Percentiles rank a stretch among this genome's conserved stretches.
Conservation (phyloP, 2,888 invertebrate genomes). For the Oscheius onirici region DNA sequence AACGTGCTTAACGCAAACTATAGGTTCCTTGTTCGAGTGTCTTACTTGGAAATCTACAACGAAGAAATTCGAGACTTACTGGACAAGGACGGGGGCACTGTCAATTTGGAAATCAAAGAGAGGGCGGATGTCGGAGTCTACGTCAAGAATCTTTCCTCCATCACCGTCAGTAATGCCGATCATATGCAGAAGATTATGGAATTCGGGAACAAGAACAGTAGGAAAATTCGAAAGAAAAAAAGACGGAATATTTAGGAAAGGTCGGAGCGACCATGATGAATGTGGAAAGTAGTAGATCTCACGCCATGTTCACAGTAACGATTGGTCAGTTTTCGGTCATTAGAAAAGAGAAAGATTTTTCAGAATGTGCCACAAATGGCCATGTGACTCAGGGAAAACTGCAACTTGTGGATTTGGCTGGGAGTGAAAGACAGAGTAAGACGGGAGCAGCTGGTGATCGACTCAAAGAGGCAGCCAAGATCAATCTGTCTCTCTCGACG, state of each 20-base stretch:
- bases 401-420: slow-evolving; percentile 95
- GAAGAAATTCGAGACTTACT: slow-evolving; percentile 96
- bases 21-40: slow-evolving; percentile 93
- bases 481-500: slow-evolving; percentile 94
- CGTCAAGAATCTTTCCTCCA: slow-evolving; percentile 94
- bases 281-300: slow-evolving; percentile 81
- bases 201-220: slow-evolving; percentile 92
- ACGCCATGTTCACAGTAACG: slow-evolving; percentile 97
- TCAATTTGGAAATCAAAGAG: slow-evolving; percentile 76
- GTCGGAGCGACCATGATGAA: slow-evolving; percentile 97
- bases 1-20: slow-evolving; percentile 7
- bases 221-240: slow-evolving; percentile 65
- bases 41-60: slow-evolving; percentile 98
- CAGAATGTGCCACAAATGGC: slow-evolving; percentile 35
- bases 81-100: slow-evolving; percentile 83
- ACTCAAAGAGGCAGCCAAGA: slow-evolving; percentile 94
- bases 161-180: slow-evolving; percentile 96
- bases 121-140: slow-evolving; percentile 95
- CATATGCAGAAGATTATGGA: slow-evolving; percentile 94
- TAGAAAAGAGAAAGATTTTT: neutral
- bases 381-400: slow-evolving; percentile 84
- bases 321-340: slow-evolving; percentile 79
- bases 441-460: slow-evolving; percentile 82
- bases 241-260: slow-evolving; percentile 72
- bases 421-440: slow-evolving; percentile 91